Evolutionary conservation across 2,797 vertebrate species (phyloP).

Genomic region (Astyanax mexicanus): DNA sequence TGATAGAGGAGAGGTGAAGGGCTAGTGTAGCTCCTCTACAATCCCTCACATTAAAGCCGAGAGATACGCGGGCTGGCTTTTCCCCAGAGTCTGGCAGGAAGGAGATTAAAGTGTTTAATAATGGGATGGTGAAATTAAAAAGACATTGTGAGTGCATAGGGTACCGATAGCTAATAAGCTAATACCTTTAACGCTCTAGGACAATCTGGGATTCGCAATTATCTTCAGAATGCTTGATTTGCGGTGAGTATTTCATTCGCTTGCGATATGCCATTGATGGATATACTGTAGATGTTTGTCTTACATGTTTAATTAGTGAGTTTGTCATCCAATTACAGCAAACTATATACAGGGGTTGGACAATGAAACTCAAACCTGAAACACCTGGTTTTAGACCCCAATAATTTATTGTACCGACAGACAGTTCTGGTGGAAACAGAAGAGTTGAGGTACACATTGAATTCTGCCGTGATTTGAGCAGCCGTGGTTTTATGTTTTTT

Average conservation of each 20-base stretch:
- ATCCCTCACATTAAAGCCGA: background rate
- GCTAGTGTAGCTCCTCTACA: constrained; percentile 12
- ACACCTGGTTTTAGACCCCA: too few relatives aligned
- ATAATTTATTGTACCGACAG: too few relatives aligned
- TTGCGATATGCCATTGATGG: background rate
- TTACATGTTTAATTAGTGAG: constrained; percentile 4
- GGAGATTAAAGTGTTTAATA: constrained; percentile 43
- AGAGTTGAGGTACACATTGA: too few relatives aligned
- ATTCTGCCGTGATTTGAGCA: too few relatives aligned
- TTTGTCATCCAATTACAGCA: constrained; percentile 2
- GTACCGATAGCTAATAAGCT: constrained; percentile 33
- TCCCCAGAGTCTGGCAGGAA: constrained; percentile 25
- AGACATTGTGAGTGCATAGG: constrained; percentile 26
- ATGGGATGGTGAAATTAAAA: constrained; percentile 49
- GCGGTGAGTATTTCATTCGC: background rate
- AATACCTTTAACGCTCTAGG: constrained; percentile 37
- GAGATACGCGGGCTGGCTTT: constrained; percentile 11
- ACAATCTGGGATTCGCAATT: constrained; percentile 30
- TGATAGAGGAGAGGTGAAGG: constrained; percentile 30
- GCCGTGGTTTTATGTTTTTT: too few relatives aligned
- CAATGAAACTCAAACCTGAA: too few relatives aligned
- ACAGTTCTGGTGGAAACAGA: too few relatives aligned
- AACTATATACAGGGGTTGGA: too few relatives aligned
- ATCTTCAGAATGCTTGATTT: background rate
- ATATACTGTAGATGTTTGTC: background rate